phyloP scores from a whole-genome alignment of 2,888 invertebrate genomes.

The Sarcophaga variegata region DNA sequence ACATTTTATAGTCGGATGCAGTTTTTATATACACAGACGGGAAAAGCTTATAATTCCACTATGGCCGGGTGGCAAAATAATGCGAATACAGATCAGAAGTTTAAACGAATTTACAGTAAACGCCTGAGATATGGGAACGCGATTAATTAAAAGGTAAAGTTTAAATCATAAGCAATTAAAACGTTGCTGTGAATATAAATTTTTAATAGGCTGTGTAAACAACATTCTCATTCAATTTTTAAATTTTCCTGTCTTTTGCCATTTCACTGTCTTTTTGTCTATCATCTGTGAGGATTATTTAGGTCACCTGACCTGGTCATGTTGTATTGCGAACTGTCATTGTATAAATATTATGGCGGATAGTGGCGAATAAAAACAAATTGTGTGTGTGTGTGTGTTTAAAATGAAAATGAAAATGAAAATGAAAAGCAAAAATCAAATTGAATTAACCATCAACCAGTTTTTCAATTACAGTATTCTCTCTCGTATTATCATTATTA shows the following conservation, averaged over 20 bases:
- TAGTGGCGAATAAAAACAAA: neutral
- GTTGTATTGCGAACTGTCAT: neutral
- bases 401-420: neutral
- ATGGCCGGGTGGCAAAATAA: neutral
- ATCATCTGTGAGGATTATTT: neutral
- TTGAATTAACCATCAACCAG: constrained; percentile 46
- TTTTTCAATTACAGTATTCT: constrained; percentile 45
- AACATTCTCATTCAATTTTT: neutral
- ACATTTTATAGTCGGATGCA: neutral
- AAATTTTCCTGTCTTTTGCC: neutral
- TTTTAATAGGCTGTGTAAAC: no score
- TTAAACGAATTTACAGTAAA: neutral
- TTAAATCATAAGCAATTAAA: no score
- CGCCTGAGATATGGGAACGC: neutral
- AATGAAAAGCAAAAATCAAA: constrained; percentile 1
- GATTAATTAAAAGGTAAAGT: no score
- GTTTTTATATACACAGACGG: constrained; percentile 6
- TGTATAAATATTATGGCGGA: constrained; percentile 7
- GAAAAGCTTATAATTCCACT: neutral
- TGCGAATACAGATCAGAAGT: neutral
- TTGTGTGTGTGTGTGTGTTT: neutral
- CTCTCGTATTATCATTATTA: neutral
- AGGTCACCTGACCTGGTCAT: constrained; percentile 2
- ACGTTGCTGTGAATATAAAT: no score
- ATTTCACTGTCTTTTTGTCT: neutral